Evolutionary conservation across 2,797 vertebrate species (phyloP).

Genomic region (Melanitta fusca): DNA sequence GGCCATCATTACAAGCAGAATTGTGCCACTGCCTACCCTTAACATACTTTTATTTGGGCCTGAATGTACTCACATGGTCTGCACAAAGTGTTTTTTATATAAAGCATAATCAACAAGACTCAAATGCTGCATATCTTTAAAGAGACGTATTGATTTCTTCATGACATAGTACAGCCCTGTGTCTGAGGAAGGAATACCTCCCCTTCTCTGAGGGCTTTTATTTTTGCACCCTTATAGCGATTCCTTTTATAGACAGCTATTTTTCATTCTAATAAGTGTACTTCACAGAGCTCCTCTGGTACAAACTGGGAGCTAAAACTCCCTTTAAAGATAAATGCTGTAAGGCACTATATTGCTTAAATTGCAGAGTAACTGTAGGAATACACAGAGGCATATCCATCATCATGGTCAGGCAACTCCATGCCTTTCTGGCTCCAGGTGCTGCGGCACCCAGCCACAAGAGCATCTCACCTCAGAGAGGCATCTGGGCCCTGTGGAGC

Average conservation of each 20-base stretch:
- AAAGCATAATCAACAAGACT: background rate
- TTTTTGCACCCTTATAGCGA: slow-evolving; percentile 52
- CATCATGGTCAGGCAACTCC: background rate
- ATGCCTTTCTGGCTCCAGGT: background rate
- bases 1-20: background rate
- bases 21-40: background rate
- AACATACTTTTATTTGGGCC: slow-evolving; percentile 22
- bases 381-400: background rate
- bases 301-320: background rate
- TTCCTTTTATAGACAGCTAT: background rate
- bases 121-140: slow-evolving; percentile 11
- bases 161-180: slow-evolving; percentile 2
- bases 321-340: slow-evolving; percentile 30
- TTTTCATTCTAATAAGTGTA: slow-evolving; percentile 52
- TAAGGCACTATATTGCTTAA: background rate
- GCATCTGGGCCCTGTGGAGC: background rate
- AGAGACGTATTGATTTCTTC: background rate
- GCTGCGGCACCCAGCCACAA: background rate
- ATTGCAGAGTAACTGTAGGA: background rate
- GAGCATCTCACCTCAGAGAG: background rate
- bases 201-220: slow-evolving; percentile 40
- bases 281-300: slow-evolving; percentile 27
- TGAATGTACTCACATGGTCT: slow-evolving; percentile 21
- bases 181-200: slow-evolving; percentile 26
- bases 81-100: slow-evolving; percentile 12